These are phyloP conservation scores for Okamejei kenojei DNA, from an alignment of 2,797 vertebrate genomes.

Conservation along the genomic window DNA sequence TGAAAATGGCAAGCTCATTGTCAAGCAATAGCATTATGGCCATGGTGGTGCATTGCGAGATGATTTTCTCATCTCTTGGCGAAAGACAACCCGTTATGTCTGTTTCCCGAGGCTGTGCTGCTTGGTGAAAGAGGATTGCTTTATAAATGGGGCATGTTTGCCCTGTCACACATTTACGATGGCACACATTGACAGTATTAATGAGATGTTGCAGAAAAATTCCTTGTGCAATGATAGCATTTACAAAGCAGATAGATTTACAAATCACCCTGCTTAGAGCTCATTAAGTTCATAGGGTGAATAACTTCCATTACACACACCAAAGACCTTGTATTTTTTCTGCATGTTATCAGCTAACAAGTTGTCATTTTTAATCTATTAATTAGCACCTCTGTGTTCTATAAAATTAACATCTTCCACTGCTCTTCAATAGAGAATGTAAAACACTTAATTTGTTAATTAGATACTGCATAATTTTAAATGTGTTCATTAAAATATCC, in stretches of 20 bases:
- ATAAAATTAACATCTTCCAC: background rate
- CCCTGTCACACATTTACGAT: background rate
- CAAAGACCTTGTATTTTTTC: slow-evolving; percentile 6
- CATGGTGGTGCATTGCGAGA: background rate
- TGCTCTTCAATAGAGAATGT: slow-evolving; percentile 1
- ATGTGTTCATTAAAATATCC: slow-evolving; percentile 6
- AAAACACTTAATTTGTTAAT: slow-evolving; percentile 29
- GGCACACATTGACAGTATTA: background rate
- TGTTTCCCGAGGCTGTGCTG: background rate
- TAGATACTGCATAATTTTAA: background rate
- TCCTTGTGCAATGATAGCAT: background rate
- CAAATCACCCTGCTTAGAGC: slow-evolving; percentile 10
- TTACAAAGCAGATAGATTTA: slow-evolving; percentile 17
- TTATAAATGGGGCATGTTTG: background rate
- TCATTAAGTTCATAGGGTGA: slow-evolving; percentile 17
- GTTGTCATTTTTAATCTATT: slow-evolving; percentile 30
- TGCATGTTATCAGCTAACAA: background rate
- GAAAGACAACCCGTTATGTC: background rate
- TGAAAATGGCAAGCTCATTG: background rate
- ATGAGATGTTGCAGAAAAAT: background rate
- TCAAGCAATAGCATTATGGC: background rate
- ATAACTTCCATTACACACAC: slow-evolving; percentile 18
- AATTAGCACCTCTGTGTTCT: slow-evolving; percentile 16
- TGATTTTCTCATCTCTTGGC: background rate
- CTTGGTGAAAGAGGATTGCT: background rate